A percentile compares a stretch with the other conserved stretches of the same genome.
These are phyloP conservation scores for Pterostichus madidus DNA, from an alignment of 2,888 invertebrate genomes.

Conservation along the genomic window DNA sequence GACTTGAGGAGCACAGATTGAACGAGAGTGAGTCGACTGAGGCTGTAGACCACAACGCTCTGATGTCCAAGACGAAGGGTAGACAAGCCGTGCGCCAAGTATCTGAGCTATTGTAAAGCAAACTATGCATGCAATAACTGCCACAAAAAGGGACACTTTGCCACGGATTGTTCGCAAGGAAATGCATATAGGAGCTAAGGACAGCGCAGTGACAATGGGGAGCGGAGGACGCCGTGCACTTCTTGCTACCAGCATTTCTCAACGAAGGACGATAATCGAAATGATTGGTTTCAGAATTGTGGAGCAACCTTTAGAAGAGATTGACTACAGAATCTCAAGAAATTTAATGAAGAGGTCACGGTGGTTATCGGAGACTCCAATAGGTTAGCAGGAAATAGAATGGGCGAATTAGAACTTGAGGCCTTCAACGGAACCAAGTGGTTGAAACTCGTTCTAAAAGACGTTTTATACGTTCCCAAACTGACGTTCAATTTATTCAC, in stretches of 20 bases:
- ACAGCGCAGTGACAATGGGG: too few relatives aligned
- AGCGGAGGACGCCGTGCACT: neutral
- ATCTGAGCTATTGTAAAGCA: conserved; percentile 55
- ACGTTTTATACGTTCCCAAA: conserved; percentile 51
- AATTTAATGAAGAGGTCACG: neutral
- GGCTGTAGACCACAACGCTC: conserved; percentile 33
- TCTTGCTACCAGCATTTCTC: neutral
- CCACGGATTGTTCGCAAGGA: conserved; percentile 60
- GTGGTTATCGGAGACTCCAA: too few relatives aligned
- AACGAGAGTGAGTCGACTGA: conserved; percentile 9
- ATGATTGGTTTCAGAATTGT: neutral
- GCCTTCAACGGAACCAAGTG: neutral
- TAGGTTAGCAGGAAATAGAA: too few relatives aligned
- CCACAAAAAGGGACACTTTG: conserved; percentile 60
- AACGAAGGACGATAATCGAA: neutral
- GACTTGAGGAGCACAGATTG: conserved; percentile 52
- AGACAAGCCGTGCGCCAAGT: conserved; percentile 59
- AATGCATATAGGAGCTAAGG: too few relatives aligned
- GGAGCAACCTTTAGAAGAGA: neutral
- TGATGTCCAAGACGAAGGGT: conserved; percentile 25
- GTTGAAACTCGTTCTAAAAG: neutral
- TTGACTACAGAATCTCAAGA: neutral
- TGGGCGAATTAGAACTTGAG: neutral
- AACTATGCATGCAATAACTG: conserved; percentile 62
- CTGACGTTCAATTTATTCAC: conserved; percentile 69